A percentile compares a stretch with the other conserved stretches of the same genome.
These are phyloP conservation scores for Phalacrocorax carbo DNA, from an alignment of 2,113 vertebrate genomes.

Conservation along the genomic window DNA sequence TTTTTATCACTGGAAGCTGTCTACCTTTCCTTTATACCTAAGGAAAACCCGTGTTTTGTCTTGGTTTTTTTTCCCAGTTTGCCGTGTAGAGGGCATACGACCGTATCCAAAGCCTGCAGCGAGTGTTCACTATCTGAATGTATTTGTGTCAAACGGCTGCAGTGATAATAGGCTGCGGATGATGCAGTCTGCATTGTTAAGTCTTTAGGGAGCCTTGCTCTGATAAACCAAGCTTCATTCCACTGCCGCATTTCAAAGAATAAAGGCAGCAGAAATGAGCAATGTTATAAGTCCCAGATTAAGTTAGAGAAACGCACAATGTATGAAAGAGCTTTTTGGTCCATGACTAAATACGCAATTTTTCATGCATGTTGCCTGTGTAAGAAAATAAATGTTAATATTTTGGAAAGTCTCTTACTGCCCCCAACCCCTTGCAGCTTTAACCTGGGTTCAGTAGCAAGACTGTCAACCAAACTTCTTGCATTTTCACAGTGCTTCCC, in stretches of 20 bases:
- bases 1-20: not conserved
- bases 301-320: not conserved
- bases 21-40: not conserved
- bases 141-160: conserved; percentile 60
- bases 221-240: conserved; percentile 10
- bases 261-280: not conserved
- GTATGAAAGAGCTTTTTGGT: not conserved
- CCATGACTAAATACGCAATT: not conserved
- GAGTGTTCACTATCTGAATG: conserved; percentile 24
- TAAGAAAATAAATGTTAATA: not conserved
- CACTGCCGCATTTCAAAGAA: not conserved
- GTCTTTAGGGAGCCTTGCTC: conserved; percentile 49
- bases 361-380: not conserved
- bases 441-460: not conserved
- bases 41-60: not conserved
- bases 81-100: not conserved
- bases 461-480: not conserved
- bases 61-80: not conserved
- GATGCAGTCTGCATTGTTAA: conserved; percentile 29
- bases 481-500: not conserved
- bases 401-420: not conserved
- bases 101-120: not conserved
- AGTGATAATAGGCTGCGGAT: conserved; percentile 58
- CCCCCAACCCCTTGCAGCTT: not conserved
- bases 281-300: not conserved